These are phyloP conservation scores for Jaculus jaculus DNA, from an alignment of 2,113 vertebrate genomes.

Conservation along the genomic window DNA sequence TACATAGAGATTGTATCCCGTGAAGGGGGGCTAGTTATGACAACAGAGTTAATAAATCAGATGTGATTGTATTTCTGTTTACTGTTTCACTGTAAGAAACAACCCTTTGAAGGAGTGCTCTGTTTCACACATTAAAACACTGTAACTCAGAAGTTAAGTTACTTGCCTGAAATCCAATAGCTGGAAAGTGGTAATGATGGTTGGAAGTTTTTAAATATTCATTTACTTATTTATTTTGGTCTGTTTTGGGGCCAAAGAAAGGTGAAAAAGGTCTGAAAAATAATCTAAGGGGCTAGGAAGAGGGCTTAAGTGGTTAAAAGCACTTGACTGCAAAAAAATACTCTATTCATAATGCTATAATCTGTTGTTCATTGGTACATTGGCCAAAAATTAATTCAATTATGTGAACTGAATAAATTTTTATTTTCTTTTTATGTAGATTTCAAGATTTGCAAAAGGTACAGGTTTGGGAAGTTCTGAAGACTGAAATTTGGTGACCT, in stretches of 20 bases:
- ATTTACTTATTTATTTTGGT: background rate
- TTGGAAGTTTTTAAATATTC: background rate
- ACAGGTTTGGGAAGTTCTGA: constrained; percentile 37
- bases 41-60: background rate
- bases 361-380: background rate
- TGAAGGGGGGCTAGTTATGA: background rate
- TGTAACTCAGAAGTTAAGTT: constrained; percentile 23
- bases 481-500: constrained; percentile 49
- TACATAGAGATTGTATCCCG: background rate
- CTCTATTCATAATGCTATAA: background rate
- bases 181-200: constrained; percentile 2
- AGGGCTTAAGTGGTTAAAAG: too few species aligned
- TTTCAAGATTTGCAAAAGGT: constrained; percentile 45
- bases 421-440: constrained; percentile 45
- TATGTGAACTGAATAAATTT: background rate
- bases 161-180: constrained; percentile 17
- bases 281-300: too few species aligned
- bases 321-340: too few species aligned
- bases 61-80: background rate
- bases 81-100: background rate
- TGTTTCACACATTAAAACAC: constrained; percentile 20
- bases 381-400: constrained; percentile 39
- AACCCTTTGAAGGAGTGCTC: background rate
- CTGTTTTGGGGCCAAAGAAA: constrained; percentile 19
- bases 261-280: too few species aligned